Base-by-base conservation (phyloP, 2,113 vertebrate species). In the Melanocharis versteri region DNA sequence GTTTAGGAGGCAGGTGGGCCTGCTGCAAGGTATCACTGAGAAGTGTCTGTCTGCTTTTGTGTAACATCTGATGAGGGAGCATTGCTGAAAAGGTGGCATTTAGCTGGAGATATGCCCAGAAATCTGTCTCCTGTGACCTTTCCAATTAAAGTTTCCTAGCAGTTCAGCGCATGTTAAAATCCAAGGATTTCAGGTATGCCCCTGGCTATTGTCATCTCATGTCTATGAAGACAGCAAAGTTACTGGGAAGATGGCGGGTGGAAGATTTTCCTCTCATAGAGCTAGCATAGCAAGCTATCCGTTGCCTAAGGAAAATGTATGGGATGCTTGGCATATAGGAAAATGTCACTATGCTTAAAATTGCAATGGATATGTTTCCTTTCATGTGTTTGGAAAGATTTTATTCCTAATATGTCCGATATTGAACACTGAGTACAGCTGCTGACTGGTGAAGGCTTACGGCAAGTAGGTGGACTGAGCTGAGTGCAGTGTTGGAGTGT, bases 261-360 rank as follows among this genome's bases (percentile, higher is more conserved):
- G 60, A 92, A 68, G 53, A 48, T 78, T 90, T 71, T 89, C 50
- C 20, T 78, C 21, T 50, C 30, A 1, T 0, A 39, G 82, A 40
- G 30, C 39, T 11, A 83, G 28, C 0, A 0, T n/a, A 42, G 45
- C 50, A 44, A 83, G 28, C 23, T 61, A 2, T 45, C 53, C 1
- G 0, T 62, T 78, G 42, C 51, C 30, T 47, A 13, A 84, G 72
- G 83, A 82, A 83, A 89, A 83, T 13, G 7, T 37, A 39, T n/a
- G 47, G 23, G 35, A 60, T 77, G 69, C 27, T 68, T 71, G 81
- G 61, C 69, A 28, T 26, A 7, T 12, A 31, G 30, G 31, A 65
- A 76, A 56, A 79, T 35, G 30, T 65, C 40, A 33, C 33, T 15
- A 20, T 53, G 31, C 37, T 81, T 75, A 61, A 72, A 57, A 15